Evolutionary conservation across 2,113 vertebrate species (phyloP), one percentile per base, ranked within the genome.

Genomic region (Poeciliopsis occidentalis): DNA sequence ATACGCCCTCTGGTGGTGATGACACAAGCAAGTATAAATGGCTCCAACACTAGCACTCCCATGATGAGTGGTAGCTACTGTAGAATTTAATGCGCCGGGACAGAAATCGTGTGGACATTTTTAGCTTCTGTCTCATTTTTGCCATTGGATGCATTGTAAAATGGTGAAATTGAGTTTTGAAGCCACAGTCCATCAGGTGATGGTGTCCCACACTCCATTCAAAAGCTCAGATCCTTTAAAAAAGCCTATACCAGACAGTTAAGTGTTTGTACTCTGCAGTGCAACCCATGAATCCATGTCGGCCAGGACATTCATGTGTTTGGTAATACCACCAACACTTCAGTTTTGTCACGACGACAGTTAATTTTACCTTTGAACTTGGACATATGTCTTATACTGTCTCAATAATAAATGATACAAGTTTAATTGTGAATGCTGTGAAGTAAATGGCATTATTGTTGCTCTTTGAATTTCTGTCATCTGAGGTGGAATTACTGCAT

Each of bases 221-320:
- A 78, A 78, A 75, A 75, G n/a, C 65, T 76, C 27, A 60, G 24
- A 27, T 76, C 31, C 65, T 67, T 51, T 65, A 34, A 34, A 37
- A 70, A 82, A 41, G 69, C 27, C 37, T 69, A 39, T 60, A 61
- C 63, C 3, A 2, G 26, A 47, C 10, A 31, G 4, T 15, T 47
- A 37, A 4, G 27, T 64, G 60, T 51, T 79, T 41, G 19, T 68
- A 75, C 39, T 67, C 39, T 65, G 41, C 17, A 39, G 26, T 54
- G 31, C 60, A 47, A 13, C n/a, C 60, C 30, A 72, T 81, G 37
- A 74, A 60, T 64, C 39, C 22, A 60, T 63, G 27, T 11, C 29
- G 51, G 69, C 19, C 5, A 39, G 57, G 47, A 30, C 51, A 54
- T 30, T 7, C 44, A 31, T 47, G 34, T 41, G 47, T 27, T 24